Evolutionary conservation across 2,797 vertebrate genomes (phyloP).

Genomic region (Falco cherrug): DNA sequence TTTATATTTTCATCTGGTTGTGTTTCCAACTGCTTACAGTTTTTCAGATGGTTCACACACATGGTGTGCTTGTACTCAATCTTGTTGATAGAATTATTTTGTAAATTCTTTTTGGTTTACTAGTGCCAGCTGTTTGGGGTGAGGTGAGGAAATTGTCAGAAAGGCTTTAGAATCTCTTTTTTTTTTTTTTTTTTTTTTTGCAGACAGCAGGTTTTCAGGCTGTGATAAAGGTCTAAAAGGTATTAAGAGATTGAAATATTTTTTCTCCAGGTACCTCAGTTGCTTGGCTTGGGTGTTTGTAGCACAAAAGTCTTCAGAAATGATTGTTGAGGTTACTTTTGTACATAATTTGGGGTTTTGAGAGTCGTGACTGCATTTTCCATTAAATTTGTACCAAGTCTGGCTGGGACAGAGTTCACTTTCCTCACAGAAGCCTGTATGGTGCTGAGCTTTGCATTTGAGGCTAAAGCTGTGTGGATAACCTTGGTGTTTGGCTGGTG

Average conservation of each 20-base stretch:
- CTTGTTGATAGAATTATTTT: background rate
- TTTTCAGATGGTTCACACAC: background rate
- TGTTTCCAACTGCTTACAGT: background rate
- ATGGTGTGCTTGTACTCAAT: background rate
- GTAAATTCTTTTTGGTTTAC: background rate
- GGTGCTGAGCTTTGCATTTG: background rate
- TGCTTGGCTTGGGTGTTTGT: background rate
- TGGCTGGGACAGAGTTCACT: background rate
- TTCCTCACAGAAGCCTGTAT: fast-evolving
- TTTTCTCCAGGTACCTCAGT: background rate
- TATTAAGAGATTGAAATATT: background rate
- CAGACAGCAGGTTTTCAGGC: background rate
- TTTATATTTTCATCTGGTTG: background rate
- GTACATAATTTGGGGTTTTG: background rate
- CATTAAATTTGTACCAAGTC: background rate
- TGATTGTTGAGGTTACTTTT: background rate
- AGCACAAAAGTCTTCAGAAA: background rate
- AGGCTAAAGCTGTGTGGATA: background rate
- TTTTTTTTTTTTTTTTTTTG: background rate
- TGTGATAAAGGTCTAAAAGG: background rate
- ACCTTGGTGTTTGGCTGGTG: fast-evolving
- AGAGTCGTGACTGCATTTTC: background rate
- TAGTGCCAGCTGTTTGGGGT: background rate
- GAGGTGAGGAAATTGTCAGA: background rate
- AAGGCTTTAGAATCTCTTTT: background rate